Conservation (phyloP, 1,140 invertebrate genomes). For the Leptinotarsa defecta region DNA sequence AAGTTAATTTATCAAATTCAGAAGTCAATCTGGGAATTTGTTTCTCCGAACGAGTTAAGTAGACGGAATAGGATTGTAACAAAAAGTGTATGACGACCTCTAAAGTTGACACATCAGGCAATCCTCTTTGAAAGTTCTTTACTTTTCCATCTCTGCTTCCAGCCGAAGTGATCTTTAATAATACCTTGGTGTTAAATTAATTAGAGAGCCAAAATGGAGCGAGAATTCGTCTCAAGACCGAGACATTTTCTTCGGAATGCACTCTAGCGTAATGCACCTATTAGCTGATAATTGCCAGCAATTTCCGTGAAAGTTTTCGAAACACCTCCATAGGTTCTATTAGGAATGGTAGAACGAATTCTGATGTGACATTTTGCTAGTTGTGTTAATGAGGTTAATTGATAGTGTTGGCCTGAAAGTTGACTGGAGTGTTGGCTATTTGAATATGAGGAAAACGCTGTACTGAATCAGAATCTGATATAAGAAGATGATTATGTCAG, state of each 20-base stretch:
- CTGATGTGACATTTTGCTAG: too few species aligned
- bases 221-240: background rate
- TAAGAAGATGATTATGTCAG: too few species aligned
- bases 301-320: background rate
- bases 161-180: background rate
- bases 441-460: too few species aligned
- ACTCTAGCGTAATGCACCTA: conserved; percentile 12
- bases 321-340: too few species aligned
- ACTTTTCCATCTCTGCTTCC: background rate
- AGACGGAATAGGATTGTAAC: background rate
- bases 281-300: conserved; percentile 8
- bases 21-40: background rate
- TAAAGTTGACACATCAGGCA: conserved; percentile 9
- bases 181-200: conserved; percentile 12
- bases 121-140: background rate
- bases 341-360: too few species aligned
- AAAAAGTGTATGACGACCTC: background rate
- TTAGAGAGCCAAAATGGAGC: conserved; percentile 8
- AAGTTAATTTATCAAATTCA: background rate
- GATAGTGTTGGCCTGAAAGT: too few species aligned
- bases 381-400: too few species aligned
- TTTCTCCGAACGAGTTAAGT: background rate
- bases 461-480: too few species aligned
- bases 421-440: too few species aligned
- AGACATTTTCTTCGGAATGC: background rate